Evolutionary conservation across 1,140 invertebrate genomes (phyloP).

Genomic region (Drosophila auraria): DNA sequence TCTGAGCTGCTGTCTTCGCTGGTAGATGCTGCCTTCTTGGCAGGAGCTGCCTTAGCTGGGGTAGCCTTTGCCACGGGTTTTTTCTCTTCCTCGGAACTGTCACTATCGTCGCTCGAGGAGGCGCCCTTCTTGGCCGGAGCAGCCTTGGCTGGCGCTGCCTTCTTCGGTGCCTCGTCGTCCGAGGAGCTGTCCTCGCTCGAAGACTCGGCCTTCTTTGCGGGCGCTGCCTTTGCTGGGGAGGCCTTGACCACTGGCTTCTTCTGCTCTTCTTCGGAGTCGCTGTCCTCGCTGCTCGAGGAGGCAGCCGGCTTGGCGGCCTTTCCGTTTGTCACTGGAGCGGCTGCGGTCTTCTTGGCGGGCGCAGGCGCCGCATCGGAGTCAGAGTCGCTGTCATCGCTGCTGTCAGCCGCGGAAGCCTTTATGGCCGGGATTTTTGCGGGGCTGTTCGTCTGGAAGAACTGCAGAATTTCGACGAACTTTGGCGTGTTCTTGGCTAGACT

Average conservation of each 20-base stretch:
- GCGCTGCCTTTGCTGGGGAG: conserved; percentile 29
- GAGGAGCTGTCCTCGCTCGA: conserved; percentile 71
- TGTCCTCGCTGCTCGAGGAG: conserved; percentile 55
- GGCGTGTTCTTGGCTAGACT: conserved; percentile 86
- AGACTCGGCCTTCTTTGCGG: conserved; percentile 26
- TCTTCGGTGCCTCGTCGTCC: conserved; percentile 54
- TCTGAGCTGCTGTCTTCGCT: conserved; percentile 66
- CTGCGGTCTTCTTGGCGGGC: conserved; percentile 18
- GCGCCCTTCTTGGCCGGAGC: conserved; percentile 52
- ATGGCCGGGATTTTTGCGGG: conserved; percentile 85
- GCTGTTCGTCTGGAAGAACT: conserved; percentile 86
- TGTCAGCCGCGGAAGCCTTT: conserved; percentile 31
- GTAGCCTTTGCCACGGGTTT: conserved; percentile 37
- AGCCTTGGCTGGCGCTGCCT: conserved; percentile 28
- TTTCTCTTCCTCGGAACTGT: conserved; percentile 46
- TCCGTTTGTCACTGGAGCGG: conserved; percentile 34
- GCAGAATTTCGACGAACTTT: conserved; percentile 85
- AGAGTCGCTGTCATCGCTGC: conserved; percentile 58
- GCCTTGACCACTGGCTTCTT: conserved; percentile 35
- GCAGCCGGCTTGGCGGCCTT: conserved; percentile 56
- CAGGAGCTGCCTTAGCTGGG: conserved; percentile 35
- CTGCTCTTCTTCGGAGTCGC: conserved; percentile 54
- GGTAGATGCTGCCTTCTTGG: conserved; percentile 44
- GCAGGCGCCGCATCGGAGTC: conserved; percentile 55
- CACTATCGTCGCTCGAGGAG: conserved; percentile 36